A percentile compares a stretch with the other conserved stretches of the same genome.
phyloP scores from a whole-genome alignment of 2,888 invertebrate genomes.

The Leucophenga montana region DNA sequence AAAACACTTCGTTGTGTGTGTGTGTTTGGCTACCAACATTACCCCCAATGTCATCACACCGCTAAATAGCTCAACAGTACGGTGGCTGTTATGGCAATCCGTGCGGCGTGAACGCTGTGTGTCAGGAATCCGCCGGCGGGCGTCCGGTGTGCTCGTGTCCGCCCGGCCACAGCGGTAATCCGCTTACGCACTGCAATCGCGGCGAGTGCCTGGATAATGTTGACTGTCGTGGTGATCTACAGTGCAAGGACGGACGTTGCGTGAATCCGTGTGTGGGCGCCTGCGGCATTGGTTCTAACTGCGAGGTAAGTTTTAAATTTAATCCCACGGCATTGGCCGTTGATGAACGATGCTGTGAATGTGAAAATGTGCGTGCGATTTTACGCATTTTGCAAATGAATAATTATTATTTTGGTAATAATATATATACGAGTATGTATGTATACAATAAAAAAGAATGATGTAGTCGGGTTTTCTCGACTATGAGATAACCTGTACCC shows the following conservation, averaged over 20 bases:
- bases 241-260: conserved; percentile 85
- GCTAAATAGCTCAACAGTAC: conserved; percentile 46
- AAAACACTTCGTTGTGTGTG: neutral
- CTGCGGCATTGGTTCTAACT: conserved; percentile 85
- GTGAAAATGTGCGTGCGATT: no score
- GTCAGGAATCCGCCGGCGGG: conserved; percentile 78
- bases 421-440: no score
- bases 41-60: neutral
- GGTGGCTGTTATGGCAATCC: conserved; percentile 77
- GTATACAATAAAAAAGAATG: no score
- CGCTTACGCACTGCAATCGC: conserved; percentile 81
- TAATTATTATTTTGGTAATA: no score
- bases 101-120: conserved; percentile 81
- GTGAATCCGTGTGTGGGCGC: conserved; percentile 84
- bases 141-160: conserved; percentile 87
- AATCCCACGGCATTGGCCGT: neutral
- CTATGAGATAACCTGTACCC: no score
- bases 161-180: conserved; percentile 86
- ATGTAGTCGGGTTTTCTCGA: no score
- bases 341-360: no score
- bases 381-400: no score
- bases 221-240: conserved; percentile 82
- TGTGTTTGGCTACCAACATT: neutral
- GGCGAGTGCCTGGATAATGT: conserved; percentile 85
- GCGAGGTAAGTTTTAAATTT: conserved; percentile 76